These are phyloP conservation scores for Craniophora ligustri DNA, from an alignment of 2,888 invertebrate species.

Conservation along the genomic window DNA sequence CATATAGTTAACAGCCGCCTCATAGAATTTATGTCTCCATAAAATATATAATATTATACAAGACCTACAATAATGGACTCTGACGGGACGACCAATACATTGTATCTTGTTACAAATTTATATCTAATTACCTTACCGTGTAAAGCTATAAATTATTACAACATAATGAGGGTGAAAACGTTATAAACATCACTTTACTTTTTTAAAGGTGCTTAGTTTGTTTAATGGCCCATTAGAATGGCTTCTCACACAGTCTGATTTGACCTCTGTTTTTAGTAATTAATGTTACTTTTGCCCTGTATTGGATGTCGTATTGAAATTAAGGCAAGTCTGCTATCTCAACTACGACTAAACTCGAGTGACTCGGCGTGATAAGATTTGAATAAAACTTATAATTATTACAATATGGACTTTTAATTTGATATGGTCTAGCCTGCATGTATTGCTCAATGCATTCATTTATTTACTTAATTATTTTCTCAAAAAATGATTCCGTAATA, in stretches of 20 bases:
- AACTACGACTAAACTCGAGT: no score
- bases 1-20: slow-evolving; percentile 31
- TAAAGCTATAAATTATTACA: slow-evolving; percentile 69
- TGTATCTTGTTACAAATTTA: slow-evolving; percentile 75
- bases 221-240: slow-evolving; percentile 66
- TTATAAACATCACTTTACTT: slow-evolving; percentile 62
- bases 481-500: no score
- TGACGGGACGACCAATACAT: slow-evolving; percentile 46
- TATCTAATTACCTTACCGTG: slow-evolving; percentile 66
- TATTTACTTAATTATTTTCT: no score
- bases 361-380: no score
- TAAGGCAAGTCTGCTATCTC: no score
- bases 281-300: slow-evolving; percentile 45
- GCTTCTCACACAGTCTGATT: slow-evolving; percentile 60
- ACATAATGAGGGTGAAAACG: slow-evolving; percentile 71
- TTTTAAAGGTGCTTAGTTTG: slow-evolving; percentile 59
- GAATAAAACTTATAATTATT: no score
- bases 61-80: slow-evolving; percentile 34
- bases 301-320: slow-evolving; percentile 1
- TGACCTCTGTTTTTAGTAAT: slow-evolving; percentile 53
- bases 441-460: no score
- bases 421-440: no score
- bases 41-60: slow-evolving; percentile 61
- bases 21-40: slow-evolving; percentile 61
- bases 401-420: no score